Evolutionary conservation across 2,888 invertebrate genomes (phyloP), one percentile per base, ranked within the genome.

Genomic region (Himalopsyche tibetana): DNA sequence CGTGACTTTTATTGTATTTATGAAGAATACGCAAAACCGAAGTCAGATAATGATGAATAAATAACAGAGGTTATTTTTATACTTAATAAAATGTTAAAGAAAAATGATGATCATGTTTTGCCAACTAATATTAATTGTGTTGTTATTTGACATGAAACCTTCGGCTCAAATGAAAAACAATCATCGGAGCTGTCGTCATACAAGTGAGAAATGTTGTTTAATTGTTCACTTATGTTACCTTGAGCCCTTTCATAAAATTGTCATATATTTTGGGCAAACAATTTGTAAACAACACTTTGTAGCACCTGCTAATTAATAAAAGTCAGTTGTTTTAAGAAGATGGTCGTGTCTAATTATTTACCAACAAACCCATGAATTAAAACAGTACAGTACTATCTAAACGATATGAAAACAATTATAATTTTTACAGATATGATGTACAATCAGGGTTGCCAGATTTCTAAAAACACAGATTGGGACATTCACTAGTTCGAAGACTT

Each of bases 301-400:
- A 88, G 84, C 87, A 88, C 86, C 86, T 87, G 84, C 88, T 88
- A 81, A 82, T 87, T 84, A 88, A 87, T 88, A 86, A 88, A 88
- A 87, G 88, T 88, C 88, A 88, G 82, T 86, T 88, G 83, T 83
- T 85, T 87, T 85, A 55, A 85, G 63, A 63, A 63, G 9, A 63
- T 63, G 63, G 63, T 19, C 6, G 63, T 55, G 63, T 85, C 80
- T 81, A 17, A 80, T 85, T 85, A 51, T 83, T 85, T 36, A 8
- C 51, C 79, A 8, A n/a, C 9, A 19, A 19, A 63, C 19, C 63
- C 19, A 63, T 19, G 15, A 15, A 51, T 51, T 15, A 51, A 5
- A 45, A 40, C 55, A 55, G 19, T 19, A 19, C 2, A 19, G 17
- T 56, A n/a, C 2, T 17, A n/a, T 9, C 9, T 45, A 51, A 51